Evolutionary conservation across 2,888 invertebrate species (phyloP), one percentile per base, ranked within the genome.

Genomic region (Steinernema scapterisci): DNA sequence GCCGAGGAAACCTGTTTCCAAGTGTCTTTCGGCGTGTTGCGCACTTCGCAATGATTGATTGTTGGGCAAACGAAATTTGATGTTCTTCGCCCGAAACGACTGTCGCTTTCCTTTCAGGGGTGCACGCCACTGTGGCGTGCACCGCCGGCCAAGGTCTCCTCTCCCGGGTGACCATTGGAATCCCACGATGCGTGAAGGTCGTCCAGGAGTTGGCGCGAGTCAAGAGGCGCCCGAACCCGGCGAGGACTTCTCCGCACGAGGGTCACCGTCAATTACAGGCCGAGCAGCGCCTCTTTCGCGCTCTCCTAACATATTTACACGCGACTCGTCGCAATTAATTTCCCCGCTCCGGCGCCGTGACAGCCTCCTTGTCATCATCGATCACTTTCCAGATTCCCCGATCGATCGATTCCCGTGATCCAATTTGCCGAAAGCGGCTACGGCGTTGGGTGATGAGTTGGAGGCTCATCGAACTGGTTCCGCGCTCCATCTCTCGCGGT

Each of bases 391-490:
- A 21, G 63, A 63, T 63, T 25, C 48, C 63, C 25, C 25, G 16
- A 63, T 63, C 63, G 63, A 63, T 63, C 63, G 63, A 38, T 25
- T 63, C 27, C 63, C 27, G 23, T 63, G n/a, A 63, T 63, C n/a
- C 63, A 63, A 63, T 63, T 31, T 63, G 63, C 63, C 38, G 63
- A 54, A 54, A 54, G 31, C 31, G 63, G 31, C 63, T 16, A 16
- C 48, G 48, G 19, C 3, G 48, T 48, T 19, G 48, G 7, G n/a
- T n/a, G n/a, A n/a, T 44, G 45, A 16, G 16, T 48, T 16, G 48
- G 48, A 48, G 5, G 48, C 48, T 48, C 5, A 48, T 25, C 63
- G 25, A 31, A 63, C 63, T 63, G 63, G 63, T 63, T 63, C 38
- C 25, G 48, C 52, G 52, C 52, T 38, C 63, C 63, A 63, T 63